Evolutionary conservation across 2,113 vertebrate genomes (phyloP).

Genomic region (Barnardius zonarius): DNA sequence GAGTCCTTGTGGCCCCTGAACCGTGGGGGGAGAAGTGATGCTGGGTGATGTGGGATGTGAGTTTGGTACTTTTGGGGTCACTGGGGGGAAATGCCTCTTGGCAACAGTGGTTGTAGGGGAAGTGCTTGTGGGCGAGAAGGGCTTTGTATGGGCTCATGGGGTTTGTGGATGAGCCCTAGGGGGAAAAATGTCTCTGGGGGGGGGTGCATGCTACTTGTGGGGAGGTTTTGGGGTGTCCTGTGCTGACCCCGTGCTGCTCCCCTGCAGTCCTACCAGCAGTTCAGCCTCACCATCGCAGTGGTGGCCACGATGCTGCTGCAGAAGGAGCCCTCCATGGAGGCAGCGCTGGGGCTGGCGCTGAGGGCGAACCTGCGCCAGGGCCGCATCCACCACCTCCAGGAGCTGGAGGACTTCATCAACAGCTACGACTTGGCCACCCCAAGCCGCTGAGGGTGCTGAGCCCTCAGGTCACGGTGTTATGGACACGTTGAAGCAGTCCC

Average conservation of each 20-base stretch:
- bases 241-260: accelerated
- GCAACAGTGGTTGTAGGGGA: background rate
- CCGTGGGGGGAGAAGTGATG: accelerated
- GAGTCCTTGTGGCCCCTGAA: background rate
- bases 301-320: slow-evolving; percentile 65
- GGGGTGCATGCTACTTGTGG: accelerated
- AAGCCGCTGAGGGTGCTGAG: background rate
- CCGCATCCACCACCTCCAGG: slow-evolving; percentile 11
- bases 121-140: background rate
- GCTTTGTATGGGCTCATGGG: background rate
- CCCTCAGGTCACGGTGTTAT: accelerated
- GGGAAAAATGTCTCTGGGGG: background rate
- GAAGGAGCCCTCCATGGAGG: slow-evolving; percentile 65
- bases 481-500: accelerated
- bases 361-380: slow-evolving; percentile 54
- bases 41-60: accelerated
- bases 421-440: background rate
- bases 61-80: background rate
- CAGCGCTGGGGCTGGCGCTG: slow-evolving; percentile 23
- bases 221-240: background rate
- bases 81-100: background rate
- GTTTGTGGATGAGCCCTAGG: accelerated
- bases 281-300: slow-evolving; percentile 43
- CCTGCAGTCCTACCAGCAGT: slow-evolving; percentile 53
- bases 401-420: slow-evolving; percentile 61